Percentiles rank a stretch among this genome's conserved stretches.
These are phyloP conservation scores for Parotocinclus haroldoi DNA, from an alignment of 2,797 vertebrate species.

Conservation along the genomic window DNA sequence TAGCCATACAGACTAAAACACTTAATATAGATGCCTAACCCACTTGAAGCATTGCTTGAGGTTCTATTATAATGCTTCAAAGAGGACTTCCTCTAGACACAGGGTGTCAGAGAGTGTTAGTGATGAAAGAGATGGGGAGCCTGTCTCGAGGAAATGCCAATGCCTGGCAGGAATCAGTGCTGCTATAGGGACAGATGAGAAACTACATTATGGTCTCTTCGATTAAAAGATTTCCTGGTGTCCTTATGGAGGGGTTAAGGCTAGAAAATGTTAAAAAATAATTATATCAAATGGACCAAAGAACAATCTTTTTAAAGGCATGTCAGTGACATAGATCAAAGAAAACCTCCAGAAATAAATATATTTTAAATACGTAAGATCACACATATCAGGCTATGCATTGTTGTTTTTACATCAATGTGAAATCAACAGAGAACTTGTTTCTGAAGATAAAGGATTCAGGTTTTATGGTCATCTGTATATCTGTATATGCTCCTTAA, in stretches of 20 bases:
- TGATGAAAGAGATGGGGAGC: constrained; percentile 17
- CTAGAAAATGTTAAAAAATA: constrained; percentile 28
- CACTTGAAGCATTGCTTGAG: neutral
- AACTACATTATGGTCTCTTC: constrained; percentile 23
- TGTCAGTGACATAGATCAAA: no score
- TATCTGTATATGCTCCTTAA: constrained; percentile 7
- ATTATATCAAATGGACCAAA: constrained; percentile 10
- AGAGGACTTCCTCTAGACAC: constrained; percentile 15
- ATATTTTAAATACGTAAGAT: no score
- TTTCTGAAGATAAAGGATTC: no score
- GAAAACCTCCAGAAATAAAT: no score
- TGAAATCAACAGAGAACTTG: no score
- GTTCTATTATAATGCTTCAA: neutral
- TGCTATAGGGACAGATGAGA: constrained; percentile 22
- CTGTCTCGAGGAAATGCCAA: constrained; percentile 28
- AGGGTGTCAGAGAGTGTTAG: constrained; percentile 37
- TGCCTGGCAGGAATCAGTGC: constrained; percentile 35
- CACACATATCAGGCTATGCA: no score
- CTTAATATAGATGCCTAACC: constrained; percentile 28
- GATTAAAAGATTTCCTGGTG: constrained; percentile 40
- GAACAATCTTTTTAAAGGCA: no score
- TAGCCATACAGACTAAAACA: constrained; percentile 28
- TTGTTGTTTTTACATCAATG: no score
- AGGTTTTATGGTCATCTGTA: neutral
- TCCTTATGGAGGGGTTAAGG: constrained; percentile 31